A percentile compares a stretch with the other conserved stretches of the same genome.
These are phyloP conservation scores for Macrosiphum euphorbiae DNA, from an alignment of 2,888 invertebrate species.

Conservation along the genomic window DNA sequence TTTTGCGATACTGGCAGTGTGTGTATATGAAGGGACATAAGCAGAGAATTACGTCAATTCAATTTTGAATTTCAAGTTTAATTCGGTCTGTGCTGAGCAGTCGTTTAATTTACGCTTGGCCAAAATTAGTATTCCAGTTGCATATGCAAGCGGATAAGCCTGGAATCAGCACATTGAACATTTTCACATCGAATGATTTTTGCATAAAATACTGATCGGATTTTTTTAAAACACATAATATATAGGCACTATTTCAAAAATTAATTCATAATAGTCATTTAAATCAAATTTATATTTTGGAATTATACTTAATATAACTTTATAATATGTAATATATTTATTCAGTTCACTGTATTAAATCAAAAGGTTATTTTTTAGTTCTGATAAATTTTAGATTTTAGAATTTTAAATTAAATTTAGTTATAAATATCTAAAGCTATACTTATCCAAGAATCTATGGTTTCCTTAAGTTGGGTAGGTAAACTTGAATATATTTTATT, in stretches of 20 bases:
- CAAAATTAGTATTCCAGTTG: conserved; percentile 63
- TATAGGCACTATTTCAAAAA: neutral
- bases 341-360: too few relatives aligned
- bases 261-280: conserved; percentile 8
- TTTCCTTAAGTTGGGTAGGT: neutral
- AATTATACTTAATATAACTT: neutral
- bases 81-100: conserved; percentile 45
- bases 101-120: conserved; percentile 60
- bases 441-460: neutral
- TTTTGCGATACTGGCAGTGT: conserved; percentile 45
- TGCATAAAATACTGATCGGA: conserved; percentile 50
- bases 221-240: neutral
- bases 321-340: neutral
- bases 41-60: conserved; percentile 58
- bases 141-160: conserved; percentile 55
- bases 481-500: neutral
- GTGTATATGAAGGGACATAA: conserved; percentile 31
- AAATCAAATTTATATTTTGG: neutral
- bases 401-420: neutral
- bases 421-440: neutral
- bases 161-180: conserved; percentile 52
- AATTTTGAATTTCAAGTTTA: conserved; percentile 58
- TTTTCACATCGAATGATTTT: conserved; percentile 56
- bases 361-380: neutral
- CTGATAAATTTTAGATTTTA: neutral